Evolutionary conservation across 2,113 vertebrate genomes (phyloP).

Genomic region (Alligator sinensis): DNA sequence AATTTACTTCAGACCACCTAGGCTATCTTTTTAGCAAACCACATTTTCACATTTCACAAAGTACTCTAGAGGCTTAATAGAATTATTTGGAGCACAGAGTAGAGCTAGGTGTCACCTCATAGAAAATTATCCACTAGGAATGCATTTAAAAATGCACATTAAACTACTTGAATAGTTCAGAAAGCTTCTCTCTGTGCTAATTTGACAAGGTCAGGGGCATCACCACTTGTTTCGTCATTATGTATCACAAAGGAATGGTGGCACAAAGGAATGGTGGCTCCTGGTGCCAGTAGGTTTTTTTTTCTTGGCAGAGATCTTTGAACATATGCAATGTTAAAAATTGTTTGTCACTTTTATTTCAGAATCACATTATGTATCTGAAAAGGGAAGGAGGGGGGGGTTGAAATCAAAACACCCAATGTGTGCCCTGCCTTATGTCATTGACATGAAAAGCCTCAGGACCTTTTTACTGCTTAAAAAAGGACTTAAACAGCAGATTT

Average conservation of each 20-base stretch:
- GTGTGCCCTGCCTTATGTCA: constrained; percentile 29
- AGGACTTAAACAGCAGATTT: constrained; percentile 57
- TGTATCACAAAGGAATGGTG: background rate
- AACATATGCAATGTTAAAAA: constrained; percentile 45
- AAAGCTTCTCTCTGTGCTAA: constrained; percentile 6
- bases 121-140: constrained; percentile 14
- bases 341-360: constrained; percentile 59
- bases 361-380: constrained; percentile 30
- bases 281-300: background rate
- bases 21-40: constrained; percentile 47
- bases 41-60: constrained; percentile 40
- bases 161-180: background rate
- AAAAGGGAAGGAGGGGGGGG: background rate
- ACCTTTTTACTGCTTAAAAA: constrained; percentile 46
- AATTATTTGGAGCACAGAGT: constrained; percentile 40
- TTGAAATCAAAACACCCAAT: background rate
- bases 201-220: background rate
- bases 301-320: constrained; percentile 29
- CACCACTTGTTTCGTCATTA: constrained; percentile 32
- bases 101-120: constrained; percentile 9
- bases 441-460: constrained; percentile 42
- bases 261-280: background rate
- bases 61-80: constrained; percentile 25
- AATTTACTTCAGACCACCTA: constrained; percentile 59
- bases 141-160: background rate